Evolutionary conservation across 2,113 vertebrate genomes (phyloP), one percentile per base, ranked within the genome.

Genomic region (Cnemophilus loriae): DNA sequence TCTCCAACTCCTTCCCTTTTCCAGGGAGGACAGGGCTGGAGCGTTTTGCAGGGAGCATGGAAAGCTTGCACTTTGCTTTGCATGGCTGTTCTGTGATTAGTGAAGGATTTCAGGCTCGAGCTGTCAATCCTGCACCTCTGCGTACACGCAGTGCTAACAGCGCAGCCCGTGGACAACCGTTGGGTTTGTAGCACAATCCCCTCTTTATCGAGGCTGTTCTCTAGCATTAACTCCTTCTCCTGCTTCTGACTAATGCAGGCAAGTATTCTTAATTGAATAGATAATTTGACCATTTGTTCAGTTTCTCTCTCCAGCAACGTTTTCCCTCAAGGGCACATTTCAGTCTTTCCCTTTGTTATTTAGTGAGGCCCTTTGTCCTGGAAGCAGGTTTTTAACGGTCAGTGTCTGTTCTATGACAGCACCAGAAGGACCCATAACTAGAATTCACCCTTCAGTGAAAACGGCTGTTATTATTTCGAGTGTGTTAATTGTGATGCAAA

Each of bases 401-500:
- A 90, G 39, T 94, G 82, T 94, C 84, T 96, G 39, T 64, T 86
- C 91, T 93, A 2, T 92, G 89, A 74, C n/a, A 60, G 94, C 89
- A 90, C 61, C 89, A 95, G 93, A 96, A 95, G 94, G 91, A 89
- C 81, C 7, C 4, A 65, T 87, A 91, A 69, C 93, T 83, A 41
- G 78, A 95, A 93, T 89, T 95, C 87, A 86, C 60, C 80, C 89
- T 89, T 91, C 88, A 93, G n/a, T 95, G 77, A 64, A 92, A 91
- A 95, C 49, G 64, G 88, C 93, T 89, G 73, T 90, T 95, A 59
- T 90, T 92, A 87, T 90, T 95, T 95, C 8, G 7, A 96, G 79
- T 37, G 73, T 78, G 83, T 90, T 87, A 87, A 95, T 96, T 95
- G 91, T 96, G 81, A 96, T 95, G 96, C 95, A 95, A 92, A 95